phyloP scores from a whole-genome alignment of 2,113 vertebrate genomes.

The Stegostoma tigrinum region DNA sequence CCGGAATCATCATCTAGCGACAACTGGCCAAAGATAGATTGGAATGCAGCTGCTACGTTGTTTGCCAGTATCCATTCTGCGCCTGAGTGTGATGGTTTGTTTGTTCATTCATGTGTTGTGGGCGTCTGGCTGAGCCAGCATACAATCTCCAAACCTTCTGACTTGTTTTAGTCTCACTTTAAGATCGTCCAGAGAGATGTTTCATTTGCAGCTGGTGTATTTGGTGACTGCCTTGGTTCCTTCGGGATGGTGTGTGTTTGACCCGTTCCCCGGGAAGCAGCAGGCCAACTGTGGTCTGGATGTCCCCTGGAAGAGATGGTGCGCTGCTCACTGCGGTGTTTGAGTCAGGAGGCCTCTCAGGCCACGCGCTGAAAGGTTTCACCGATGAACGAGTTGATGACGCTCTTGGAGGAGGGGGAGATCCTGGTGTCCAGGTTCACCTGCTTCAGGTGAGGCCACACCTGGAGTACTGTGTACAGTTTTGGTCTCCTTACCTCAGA shows the following conservation, averaged over 20 bases:
- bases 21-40: too few relatives aligned
- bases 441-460: slow-evolving; percentile 50
- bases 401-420: slow-evolving; percentile 65
- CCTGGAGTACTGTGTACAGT: too few relatives aligned
- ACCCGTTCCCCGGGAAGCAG: slow-evolving; percentile 63
- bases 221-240: slow-evolving; percentile 71
- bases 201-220: slow-evolving; percentile 64
- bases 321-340: slow-evolving; percentile 55
- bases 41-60: too few relatives aligned
- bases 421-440: slow-evolving; percentile 69
- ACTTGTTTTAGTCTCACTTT: background rate
- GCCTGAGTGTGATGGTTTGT: too few relatives aligned
- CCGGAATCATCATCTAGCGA: too few relatives aligned
- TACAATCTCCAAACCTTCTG: too few relatives aligned
- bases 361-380: slow-evolving; percentile 60
- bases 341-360: slow-evolving; percentile 44
- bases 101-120: too few relatives aligned
- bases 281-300: slow-evolving; percentile 72
- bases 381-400: slow-evolving; percentile 66
- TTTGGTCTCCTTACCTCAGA: too few relatives aligned
- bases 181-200: background rate
- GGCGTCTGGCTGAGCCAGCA: too few relatives aligned
- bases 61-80: too few relatives aligned
- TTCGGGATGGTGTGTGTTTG: slow-evolving; percentile 64
- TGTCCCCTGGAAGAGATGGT: slow-evolving; percentile 65